Base-by-base conservation (phyloP, 2,113 vertebrate genomes). In the Nycticebus coucang region DNA sequence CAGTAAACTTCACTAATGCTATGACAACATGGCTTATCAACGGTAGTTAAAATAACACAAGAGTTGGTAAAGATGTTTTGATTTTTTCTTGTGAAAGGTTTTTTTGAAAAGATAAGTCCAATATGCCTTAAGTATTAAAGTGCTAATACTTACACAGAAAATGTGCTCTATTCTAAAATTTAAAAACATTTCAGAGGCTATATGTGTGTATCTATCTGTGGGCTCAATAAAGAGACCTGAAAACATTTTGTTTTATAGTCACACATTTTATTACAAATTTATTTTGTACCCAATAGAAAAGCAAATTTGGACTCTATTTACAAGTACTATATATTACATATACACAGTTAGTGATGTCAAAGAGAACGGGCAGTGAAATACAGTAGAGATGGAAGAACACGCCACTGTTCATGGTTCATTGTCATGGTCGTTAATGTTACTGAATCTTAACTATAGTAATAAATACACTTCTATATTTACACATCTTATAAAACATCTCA, bases 381-480 rank as follows among this genome's bases (percentile, higher is more conserved):
- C 97, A 98, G 97, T 98, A 98, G 95, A 98, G 87, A 97, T 97
- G 97, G 98, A 98, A 97, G 96, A 97, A 86, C 98, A 98, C 85
- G 97, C 98, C 98, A 98, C 98, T 98, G 98, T 98, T 98, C 98
- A 98, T 82, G 95, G 95, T 96, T 98, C 98, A 97, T 97, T 98
- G 97, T 98, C 98, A 97, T 11, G 83, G 97, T 93, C 96, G 97
- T 98, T 98, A 96, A 94, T 97, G 97, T 97, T 96, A 98, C 59
- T 97, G 97, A 94, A 98, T 98, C 71, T 98, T 98, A 97, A 97
- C 97, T 98, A 96, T 98, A 98, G 96, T 98, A 99, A 99, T 99
- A 99, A 99, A 99, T 99, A 99, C 98, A 99, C 97, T 98, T 98
- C 98, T 99, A 98, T 99, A 99, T 99, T 99, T 99, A 99, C 98